Conservation (phyloP, 2,797 vertebrate genomes). For the Macropodus opercularis region DNA sequence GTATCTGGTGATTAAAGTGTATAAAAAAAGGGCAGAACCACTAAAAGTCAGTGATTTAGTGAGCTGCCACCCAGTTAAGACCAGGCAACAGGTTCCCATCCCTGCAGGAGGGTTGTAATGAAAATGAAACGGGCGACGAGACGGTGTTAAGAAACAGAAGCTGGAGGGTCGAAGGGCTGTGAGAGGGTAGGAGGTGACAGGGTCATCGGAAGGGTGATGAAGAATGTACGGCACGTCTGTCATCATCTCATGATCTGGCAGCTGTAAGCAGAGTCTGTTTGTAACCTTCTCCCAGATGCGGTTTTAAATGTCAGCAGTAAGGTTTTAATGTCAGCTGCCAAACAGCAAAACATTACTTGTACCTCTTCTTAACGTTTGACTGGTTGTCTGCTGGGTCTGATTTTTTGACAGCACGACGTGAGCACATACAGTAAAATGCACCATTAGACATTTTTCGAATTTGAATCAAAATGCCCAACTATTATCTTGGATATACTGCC, state of each 20-base stretch:
- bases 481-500: too few relatives aligned
- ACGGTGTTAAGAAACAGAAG: constrained; percentile 49
- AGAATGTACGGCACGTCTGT: too few relatives aligned
- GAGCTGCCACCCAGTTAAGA: constrained; percentile 81
- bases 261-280: background rate
- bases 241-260: constrained; percentile 3
- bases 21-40: constrained; percentile 80
- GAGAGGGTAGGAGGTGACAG: constrained; percentile 33
- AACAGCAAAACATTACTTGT: background rate
- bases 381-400: constrained; percentile 3
- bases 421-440: background rate
- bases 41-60: constrained; percentile 86
- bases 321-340: background rate
- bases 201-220: constrained; percentile 48
- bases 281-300: constrained; percentile 3
- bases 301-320: background rate
- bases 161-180: constrained; percentile 28
- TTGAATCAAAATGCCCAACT: background rate
- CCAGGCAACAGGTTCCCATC: constrained; percentile 81
- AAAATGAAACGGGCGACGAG: constrained; percentile 79
- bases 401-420: background rate
- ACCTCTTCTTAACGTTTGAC: background rate
- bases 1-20: constrained; percentile 86
- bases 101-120: constrained; percentile 80
- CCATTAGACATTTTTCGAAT: background rate